Base-by-base conservation (phyloP, 2,113 vertebrate genomes). In the Epinephelus cyanopodus region DNA sequence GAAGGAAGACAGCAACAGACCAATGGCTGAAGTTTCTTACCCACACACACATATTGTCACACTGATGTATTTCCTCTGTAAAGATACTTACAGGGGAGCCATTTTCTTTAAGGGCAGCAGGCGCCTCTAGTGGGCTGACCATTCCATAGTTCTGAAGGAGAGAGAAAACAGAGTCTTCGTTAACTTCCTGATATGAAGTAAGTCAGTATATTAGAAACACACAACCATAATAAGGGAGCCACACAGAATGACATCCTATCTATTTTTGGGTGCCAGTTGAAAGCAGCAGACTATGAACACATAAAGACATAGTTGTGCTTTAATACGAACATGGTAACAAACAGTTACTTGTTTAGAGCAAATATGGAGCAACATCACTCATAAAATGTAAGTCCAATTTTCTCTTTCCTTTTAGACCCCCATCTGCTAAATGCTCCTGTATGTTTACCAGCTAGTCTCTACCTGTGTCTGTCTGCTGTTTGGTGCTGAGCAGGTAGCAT, bases 81-180 rank as follows among this genome's bases (percentile, higher is more conserved):
- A 45, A 74, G 4, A 81, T 47, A 93, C 95, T 93, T 86, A 96
- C 95, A 74, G 95, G 94, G 15, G 95, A 96, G 72, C 94, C 94
- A 66, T 94, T 95, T 88, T 95, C 94, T 83, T 91, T 94, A 5
- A 85, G 60, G 39, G 78, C 78, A 60, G 58, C 76, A 42, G 88
- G 81, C 62, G 79, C 73, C 58, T 95, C 94, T 48, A 14, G 90
- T 2, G 83, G 58, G 60, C 82, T 88, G 86, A 82, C 48, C 2
- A 74, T 82, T 74, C 72, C 87, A 21, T 69, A 84, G 81, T 84
- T 92, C 95, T 96, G 83, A 29, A 73, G 67, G 19, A 84, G 25
- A 88, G n/a, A 89, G 10, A 76, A 25, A 58, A 58, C 2, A 10
- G 10, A 8, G 4, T 37, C 9, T 60, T 74, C 48, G 48, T 74